Evolutionary conservation across 2,113 vertebrate species (phyloP), one percentile per base, ranked within the genome.

Genomic region (Phalacrocorax pelagicus): DNA sequence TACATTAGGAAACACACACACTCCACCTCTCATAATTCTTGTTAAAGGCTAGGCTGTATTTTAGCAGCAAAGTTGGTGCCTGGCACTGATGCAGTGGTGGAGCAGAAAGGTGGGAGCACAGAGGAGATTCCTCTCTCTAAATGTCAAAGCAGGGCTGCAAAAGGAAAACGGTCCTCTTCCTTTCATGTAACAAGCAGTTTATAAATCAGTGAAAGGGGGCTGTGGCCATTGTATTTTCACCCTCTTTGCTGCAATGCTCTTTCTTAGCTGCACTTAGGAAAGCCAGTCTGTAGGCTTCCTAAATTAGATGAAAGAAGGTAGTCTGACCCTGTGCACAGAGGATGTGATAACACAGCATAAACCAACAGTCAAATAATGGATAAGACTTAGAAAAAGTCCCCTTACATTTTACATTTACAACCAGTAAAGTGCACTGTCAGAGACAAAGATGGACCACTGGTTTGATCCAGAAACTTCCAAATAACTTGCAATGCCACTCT

Each of bases 291-390:
- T 38, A 82, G 67, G 32, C 51, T 95, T 93, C n/a, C 59, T 81
- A 88, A 92, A 78, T 91, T 55, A 94, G 72, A 74, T 92, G 80
- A 88, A 88, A 91, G 85, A 58, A 90, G 52, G 47, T 44, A 47
- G 38, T 38, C 15, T 81, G 82, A 93, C 75, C 79, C 67, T 0
- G 1, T 24, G 74, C 66, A 34, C 49, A 63, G 85, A 81, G 47
- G 29, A 55, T 38, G 34, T 85, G 77, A 81, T 81, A 79, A 59
- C 14, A 17, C 38, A 81, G n/a, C 34, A 49, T 63, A 92, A 80
- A 83, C 59, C 12, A 10, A 34, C 10, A 29, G 32, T 8, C 0
- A 6, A 71, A 46, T 90, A 75, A 78, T 0, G 46, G 67, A 59
- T 63, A 90, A 92, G 47, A 44, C 19, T 69, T 38, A 47, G 67